phyloP scores from a whole-genome alignment of 53 echinoderm and acorn worm species.

The Paelopatides confundens region DNA sequence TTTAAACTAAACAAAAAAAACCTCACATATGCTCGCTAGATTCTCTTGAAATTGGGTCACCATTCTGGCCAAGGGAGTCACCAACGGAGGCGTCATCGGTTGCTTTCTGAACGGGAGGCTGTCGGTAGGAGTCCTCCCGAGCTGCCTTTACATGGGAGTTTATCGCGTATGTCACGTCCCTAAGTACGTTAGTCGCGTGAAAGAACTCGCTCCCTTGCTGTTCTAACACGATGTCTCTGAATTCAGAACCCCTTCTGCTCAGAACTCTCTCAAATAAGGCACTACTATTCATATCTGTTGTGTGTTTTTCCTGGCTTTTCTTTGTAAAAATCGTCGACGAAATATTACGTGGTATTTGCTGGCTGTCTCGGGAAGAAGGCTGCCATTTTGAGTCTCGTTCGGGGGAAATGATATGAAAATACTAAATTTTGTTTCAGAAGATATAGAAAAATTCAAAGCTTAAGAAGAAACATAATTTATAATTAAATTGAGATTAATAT shows the following conservation, averaged over 20 bases:
- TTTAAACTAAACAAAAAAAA: no score
- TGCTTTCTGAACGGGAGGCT: not conserved
- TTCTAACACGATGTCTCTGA: constrained; percentile 53
- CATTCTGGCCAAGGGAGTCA: constrained; percentile 20
- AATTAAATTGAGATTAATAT: no score
- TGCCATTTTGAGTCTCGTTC: constrained; percentile 32
- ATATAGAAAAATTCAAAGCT: no score
- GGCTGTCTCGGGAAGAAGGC: not conserved
- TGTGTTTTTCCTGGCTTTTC: not conserved
- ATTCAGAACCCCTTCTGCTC: constrained; percentile 45
- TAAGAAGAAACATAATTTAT: no score
- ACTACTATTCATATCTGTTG: constrained; percentile 31
- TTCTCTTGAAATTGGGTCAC: not conserved
- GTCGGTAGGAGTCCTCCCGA: not conserved
- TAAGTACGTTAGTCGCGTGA: not conserved
- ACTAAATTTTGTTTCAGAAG: no score
- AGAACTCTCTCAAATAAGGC: constrained; percentile 42
- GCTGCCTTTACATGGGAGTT: not conserved
- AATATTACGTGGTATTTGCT: constrained; percentile 3
- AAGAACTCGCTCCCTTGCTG: constrained; percentile 63
- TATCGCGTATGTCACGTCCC: not conserved
- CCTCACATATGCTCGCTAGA: no score
- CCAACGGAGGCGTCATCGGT: not conserved
- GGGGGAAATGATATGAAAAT: not conserved
- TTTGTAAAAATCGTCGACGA: not conserved